phyloP scores from a whole-genome alignment of 2,888 invertebrate species.

The Tinea pellionella region DNA sequence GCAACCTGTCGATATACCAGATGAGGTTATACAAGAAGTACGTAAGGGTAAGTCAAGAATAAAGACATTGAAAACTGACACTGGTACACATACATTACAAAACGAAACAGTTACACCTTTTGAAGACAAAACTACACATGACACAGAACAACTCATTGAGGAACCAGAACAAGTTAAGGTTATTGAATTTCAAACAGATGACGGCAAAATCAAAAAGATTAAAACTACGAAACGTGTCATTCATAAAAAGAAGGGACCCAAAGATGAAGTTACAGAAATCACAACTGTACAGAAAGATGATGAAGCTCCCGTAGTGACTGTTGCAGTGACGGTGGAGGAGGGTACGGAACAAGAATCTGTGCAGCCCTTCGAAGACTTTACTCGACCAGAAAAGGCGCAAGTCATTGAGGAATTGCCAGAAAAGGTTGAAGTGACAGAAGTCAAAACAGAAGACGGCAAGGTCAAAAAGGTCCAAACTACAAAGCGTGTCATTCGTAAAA shows the following conservation, averaged over 20 bases:
- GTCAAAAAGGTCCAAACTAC: constrained; percentile 19
- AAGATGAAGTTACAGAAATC: constrained; percentile 39
- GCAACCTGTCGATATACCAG: too few species aligned
- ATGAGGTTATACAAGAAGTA: too few species aligned
- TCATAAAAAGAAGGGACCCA: constrained; percentile 35
- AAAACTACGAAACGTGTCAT: constrained; percentile 23
- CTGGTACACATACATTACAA: constrained; percentile 21
- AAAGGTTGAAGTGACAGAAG: constrained; percentile 32
- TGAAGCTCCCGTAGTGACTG: constrained; percentile 22
- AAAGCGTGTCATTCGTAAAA: constrained; percentile 28
- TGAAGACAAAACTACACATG: too few species aligned
- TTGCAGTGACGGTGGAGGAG: constrained; percentile 8
- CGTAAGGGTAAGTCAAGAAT: too few species aligned
- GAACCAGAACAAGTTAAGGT: constrained; percentile 21
- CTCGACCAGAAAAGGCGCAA: constrained; percentile 11
- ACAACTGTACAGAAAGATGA: constrained; percentile 28
- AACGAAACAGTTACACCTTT: constrained; percentile 28
- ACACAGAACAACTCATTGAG: constrained; percentile 14
- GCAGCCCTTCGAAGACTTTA: constrained; percentile 17
- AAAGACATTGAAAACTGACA: too few species aligned
- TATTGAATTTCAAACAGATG: constrained; percentile 23
- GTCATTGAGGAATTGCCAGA: constrained; percentile 33
- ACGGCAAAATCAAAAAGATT: constrained; percentile 21
- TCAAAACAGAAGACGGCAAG: constrained; percentile 24
- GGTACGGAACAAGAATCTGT: constrained; percentile 20